Conservation (phyloP, 2,888 invertebrate genomes). For the Caenorhabditis japonica region DNA sequence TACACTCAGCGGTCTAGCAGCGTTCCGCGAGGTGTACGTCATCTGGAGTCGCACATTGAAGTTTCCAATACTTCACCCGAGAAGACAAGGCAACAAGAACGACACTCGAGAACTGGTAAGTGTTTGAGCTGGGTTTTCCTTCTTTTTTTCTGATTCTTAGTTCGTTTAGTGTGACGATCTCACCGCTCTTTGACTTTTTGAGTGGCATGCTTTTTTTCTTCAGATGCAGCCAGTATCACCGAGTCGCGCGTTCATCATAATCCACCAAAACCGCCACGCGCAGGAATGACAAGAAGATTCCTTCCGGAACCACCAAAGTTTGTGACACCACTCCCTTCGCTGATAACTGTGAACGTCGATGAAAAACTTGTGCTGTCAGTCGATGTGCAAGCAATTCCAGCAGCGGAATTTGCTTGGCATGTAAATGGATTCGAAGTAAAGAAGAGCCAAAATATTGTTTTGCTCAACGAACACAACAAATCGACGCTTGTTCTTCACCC, state of each 20-base stretch:
- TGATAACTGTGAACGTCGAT: constrained; percentile 57
- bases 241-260: constrained; percentile 35
- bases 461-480: constrained; percentile 69
- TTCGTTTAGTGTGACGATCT: constrained; percentile 13
- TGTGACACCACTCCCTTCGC: constrained; percentile 61
- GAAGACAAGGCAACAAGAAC: constrained; percentile 15
- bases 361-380: constrained; percentile 71
- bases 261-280: constrained; percentile 43
- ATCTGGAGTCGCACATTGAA: constrained; percentile 66
- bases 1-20: constrained; percentile 67
- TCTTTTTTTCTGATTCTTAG: constrained; percentile 7
- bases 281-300: constrained; percentile 49
- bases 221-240: constrained; percentile 52
- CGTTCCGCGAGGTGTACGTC: constrained; percentile 66
- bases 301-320: constrained; percentile 72
- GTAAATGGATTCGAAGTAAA: constrained; percentile 79
- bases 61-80: constrained; percentile 43
- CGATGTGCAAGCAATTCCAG: constrained; percentile 71
- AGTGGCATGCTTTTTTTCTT: constrained; percentile 41
- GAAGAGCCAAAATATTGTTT: constrained; percentile 55
- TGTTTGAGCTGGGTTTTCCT: too few species aligned
- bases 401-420: constrained; percentile 78
- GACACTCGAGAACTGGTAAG: constrained; percentile 38
- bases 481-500: constrained; percentile 71
- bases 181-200: constrained; percentile 24